Base-by-base conservation (phyloP, 2,797 vertebrate genomes). In the Prionace glauca region DNA sequence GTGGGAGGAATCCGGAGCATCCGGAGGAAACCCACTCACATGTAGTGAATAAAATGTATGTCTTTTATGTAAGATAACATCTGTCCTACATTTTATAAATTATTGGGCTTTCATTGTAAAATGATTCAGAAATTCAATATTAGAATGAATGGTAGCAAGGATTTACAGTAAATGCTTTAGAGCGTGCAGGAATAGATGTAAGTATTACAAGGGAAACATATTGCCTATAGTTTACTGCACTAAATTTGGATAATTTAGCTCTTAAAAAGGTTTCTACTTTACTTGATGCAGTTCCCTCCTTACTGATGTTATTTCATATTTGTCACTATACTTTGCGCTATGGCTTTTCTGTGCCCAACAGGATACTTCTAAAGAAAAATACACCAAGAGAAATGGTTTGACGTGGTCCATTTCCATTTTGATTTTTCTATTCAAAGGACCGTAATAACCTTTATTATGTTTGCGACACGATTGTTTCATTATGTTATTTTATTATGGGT, bases 391-490 rank as follows among this genome's bases (percentile, higher is more conserved):
- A 94, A 74, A 77, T 95, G 60, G 50, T 50, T 24, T 56, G 71
- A n/a, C 26, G 65, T 77, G 74, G 14, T 32, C 45, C 93, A 95
- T 95, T 77, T 95, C 72, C 26, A 95, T 95, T 74, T 95, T 95
- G 45, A 95, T 95, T 72, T 18, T 26, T 77, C 93, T n/a, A 29
- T 95, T 95, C 45, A 95, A 50, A 77, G 41, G 29, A 29, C 11
- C 20, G 14, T 94, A 72, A 94, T 50, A 94, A 72, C 29, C n/a
- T 72, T 94, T 32, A 67, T 72, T 12, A 9, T 26, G 12, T 20
- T 94, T 56, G 50, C 74, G 71, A 60, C 93, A 74, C 60, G 14
- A 18, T 72, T 95, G 41, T 95, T 60, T 56, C 93, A 95, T 77
- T 95, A 71, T 79, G 22, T 88, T 7, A 3, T 90, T 62, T 90